phyloP scores from a whole-genome alignment of 1,140 invertebrate genomes.

The Sitobion miscanthi region DNA sequence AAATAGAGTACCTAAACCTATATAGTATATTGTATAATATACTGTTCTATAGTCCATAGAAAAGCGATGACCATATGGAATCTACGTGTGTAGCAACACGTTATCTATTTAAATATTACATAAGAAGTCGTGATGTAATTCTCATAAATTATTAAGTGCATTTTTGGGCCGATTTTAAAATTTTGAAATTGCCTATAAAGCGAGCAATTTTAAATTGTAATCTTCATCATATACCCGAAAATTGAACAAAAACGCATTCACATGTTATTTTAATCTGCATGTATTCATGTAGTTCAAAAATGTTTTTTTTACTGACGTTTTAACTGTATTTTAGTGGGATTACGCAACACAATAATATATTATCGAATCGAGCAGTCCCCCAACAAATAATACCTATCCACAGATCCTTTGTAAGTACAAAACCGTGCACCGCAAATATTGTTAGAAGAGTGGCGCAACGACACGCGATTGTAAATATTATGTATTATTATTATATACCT shows the following conservation, averaged over 20 bases:
- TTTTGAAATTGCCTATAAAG: neutral
- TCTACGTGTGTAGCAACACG: neutral
- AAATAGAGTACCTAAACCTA: neutral
- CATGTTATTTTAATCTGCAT: neutral
- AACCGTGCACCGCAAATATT: neutral
- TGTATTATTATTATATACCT: neutral
- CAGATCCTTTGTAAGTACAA: neutral
- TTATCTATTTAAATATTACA: slow-evolving; percentile 2
- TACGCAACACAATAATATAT: neutral
- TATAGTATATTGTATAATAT: neutral
- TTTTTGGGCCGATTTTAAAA: neutral
- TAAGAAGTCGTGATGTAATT: neutral
- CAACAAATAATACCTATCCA: neutral
- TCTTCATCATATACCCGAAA: neutral
- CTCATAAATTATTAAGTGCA: neutral
- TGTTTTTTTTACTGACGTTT: neutral
- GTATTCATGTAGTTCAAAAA: neutral
- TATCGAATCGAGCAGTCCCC: neutral
- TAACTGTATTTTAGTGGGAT: neutral
- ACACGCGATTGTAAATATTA: neutral
- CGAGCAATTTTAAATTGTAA: neutral
- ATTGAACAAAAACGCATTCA: neutral
- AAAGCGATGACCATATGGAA: neutral
- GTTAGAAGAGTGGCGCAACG: neutral
- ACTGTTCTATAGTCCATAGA: neutral